phyloP scores from a whole-genome alignment of 2,113 vertebrate genomes.

The Aptenodytes forsteri region DNA sequence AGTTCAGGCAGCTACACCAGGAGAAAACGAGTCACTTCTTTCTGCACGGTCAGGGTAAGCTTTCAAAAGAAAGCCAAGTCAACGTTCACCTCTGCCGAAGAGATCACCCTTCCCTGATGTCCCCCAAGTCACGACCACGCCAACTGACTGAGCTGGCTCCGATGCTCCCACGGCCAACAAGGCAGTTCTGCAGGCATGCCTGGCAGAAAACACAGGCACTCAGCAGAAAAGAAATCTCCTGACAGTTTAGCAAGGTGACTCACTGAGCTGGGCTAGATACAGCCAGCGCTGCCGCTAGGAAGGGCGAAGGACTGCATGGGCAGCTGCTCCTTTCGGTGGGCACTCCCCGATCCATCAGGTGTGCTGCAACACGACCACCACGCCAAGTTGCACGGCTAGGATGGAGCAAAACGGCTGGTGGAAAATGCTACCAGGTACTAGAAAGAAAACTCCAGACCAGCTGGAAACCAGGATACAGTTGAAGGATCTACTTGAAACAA shows the following conservation, averaged over 20 bases:
- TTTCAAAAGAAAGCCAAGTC: background rate
- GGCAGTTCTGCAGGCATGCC: background rate
- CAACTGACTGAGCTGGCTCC: background rate
- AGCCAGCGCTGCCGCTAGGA: background rate
- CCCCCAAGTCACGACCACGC: background rate
- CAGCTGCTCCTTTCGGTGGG: background rate
- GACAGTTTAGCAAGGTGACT: background rate
- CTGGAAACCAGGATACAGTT: background rate
- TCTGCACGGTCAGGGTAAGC: background rate
- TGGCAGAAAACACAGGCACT: background rate
- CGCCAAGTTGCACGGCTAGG: accelerated
- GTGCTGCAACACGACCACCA: background rate
- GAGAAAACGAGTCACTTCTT: background rate
- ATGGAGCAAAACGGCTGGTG: background rate
- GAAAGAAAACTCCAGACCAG: background rate
- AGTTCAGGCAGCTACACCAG: background rate
- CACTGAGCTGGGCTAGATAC: background rate
- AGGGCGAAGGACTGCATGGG: background rate
- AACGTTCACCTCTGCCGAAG: background rate
- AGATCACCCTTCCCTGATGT: background rate
- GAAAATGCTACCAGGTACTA: background rate
- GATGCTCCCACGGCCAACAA: background rate
- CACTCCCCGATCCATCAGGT: background rate
- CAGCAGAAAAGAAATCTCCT: background rate
- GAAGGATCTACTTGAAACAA: background rate